Percentiles rank a stretch among this genome's conserved stretches.
Conservation (phyloP, 2,113 vertebrate species). For the Hymenochirus boettgeri region DNA sequence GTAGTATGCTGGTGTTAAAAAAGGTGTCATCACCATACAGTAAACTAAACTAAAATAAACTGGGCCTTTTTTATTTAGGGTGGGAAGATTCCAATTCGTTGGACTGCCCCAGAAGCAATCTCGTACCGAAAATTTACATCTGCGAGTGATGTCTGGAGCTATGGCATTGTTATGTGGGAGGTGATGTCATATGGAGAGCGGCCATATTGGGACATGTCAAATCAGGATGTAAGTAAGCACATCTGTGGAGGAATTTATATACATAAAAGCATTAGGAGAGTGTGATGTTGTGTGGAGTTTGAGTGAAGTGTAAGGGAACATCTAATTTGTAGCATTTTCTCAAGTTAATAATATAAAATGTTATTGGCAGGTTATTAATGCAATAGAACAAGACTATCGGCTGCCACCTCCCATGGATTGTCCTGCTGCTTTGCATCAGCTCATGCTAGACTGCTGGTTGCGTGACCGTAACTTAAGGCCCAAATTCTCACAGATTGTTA, state of each 20-base stretch:
- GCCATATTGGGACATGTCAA: constrained; percentile 99
- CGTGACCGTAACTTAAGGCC: constrained; percentile 93
- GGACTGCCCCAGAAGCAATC: constrained; percentile 95
- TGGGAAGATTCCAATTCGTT: constrained; percentile 95
- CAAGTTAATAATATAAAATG: neutral
- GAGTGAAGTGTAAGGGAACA: no score
- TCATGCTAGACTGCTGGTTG: constrained; percentile 98
- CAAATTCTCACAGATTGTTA: constrained; percentile 96
- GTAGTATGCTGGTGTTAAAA: no score
- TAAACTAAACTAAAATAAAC: no score
- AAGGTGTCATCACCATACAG: no score
- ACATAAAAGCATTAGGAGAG: neutral
- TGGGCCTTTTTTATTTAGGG: constrained; percentile 72
- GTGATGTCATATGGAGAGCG: constrained; percentile 97
- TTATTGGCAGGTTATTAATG: constrained; percentile 84
- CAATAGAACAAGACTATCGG: constrained; percentile 95
- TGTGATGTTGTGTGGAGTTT: neutral
- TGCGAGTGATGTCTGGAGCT: constrained; percentile 96
- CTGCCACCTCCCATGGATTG: constrained; percentile 98
- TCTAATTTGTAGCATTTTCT: constrained; percentile 4
- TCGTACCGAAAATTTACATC: constrained; percentile 97
- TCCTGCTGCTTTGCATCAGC: constrained; percentile 91
- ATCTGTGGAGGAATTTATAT: neutral
- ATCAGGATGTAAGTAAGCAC: constrained; percentile 85
- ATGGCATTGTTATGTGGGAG: constrained; percentile 98